phyloP scores from a whole-genome alignment of 1,140 invertebrate species.

The Zeugodacus cucurbitae region DNA sequence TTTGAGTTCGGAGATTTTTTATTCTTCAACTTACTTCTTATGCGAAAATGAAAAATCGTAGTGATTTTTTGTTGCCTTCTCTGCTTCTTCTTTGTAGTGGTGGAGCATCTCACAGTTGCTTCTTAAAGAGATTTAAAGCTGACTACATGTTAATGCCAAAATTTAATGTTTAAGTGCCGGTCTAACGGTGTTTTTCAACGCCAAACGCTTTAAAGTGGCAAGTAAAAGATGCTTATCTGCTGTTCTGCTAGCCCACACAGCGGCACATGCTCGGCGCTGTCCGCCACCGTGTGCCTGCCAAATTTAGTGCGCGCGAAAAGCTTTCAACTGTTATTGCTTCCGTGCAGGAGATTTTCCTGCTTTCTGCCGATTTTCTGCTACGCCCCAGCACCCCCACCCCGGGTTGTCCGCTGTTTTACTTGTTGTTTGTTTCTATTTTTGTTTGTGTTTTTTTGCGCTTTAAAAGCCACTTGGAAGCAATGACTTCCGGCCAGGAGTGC shows the following conservation, averaged over 20 bases:
- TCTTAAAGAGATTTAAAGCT: background rate
- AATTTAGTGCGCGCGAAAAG: background rate
- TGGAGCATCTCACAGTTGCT: background rate
- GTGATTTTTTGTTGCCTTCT: background rate
- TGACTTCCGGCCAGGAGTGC: conserved; percentile 12
- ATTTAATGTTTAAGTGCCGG: background rate
- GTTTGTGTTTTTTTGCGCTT: background rate
- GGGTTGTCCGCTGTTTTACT: background rate
- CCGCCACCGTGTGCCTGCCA: background rate
- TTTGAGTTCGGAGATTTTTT: background rate
- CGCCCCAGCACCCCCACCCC: too few species aligned
- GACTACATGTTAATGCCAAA: background rate
- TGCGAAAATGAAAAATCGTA: background rate
- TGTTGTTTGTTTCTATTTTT: background rate
- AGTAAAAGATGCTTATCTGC: background rate
- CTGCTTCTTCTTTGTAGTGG: background rate
- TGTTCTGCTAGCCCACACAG: background rate
- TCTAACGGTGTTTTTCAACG: background rate
- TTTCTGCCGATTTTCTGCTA: background rate
- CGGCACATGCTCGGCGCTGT: background rate
- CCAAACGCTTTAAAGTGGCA: background rate
- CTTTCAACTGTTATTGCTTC: conserved; percentile 26
- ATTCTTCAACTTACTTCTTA: background rate
- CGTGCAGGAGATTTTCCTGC: background rate
- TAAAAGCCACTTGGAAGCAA: conserved; percentile 7